A percentile compares a stretch with the other conserved stretches of the same genome.
Evolutionary conservation across 1,140 invertebrate genomes (phyloP).

Genomic region (Lepidurus couesii): DNA sequence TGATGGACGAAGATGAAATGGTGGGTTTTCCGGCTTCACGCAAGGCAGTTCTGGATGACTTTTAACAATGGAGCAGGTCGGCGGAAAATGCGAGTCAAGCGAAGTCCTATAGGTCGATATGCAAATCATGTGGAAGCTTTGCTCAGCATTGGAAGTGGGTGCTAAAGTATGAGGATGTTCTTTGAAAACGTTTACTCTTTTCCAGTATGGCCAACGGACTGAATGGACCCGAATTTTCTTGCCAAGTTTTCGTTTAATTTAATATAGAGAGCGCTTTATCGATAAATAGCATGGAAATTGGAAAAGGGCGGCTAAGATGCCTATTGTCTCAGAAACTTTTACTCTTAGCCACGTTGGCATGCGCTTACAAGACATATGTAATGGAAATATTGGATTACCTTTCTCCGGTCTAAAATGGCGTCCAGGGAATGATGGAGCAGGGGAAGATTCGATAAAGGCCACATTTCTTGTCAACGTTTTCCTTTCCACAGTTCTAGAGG

Average conservation of each 20-base stretch:
- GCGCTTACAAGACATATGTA: background rate
- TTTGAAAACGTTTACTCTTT: background rate
- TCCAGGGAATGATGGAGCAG: background rate
- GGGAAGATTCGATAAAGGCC: too few species aligned
- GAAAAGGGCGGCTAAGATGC: background rate
- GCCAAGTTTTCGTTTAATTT: conserved; percentile 4
- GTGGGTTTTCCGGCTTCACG: too few species aligned
- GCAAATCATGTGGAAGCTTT: background rate
- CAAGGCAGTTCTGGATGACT: background rate
- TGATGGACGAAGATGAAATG: too few species aligned
- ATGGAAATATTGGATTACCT: background rate
- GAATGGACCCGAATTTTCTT: background rate
- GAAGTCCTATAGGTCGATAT: background rate
- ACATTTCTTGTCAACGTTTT: too few species aligned
- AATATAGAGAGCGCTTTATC: background rate
- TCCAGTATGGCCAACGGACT: background rate
- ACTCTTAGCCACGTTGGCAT: background rate
- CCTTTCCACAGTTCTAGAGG: too few species aligned
- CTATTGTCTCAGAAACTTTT: too few species aligned
- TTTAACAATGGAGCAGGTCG: background rate
- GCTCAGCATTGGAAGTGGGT: background rate
- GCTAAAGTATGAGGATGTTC: background rate
- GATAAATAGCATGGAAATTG: background rate
- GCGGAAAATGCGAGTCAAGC: background rate
- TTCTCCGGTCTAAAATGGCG: background rate